Conservation (phyloP, 2,797 vertebrate species). For the Helostoma temminkii region DNA sequence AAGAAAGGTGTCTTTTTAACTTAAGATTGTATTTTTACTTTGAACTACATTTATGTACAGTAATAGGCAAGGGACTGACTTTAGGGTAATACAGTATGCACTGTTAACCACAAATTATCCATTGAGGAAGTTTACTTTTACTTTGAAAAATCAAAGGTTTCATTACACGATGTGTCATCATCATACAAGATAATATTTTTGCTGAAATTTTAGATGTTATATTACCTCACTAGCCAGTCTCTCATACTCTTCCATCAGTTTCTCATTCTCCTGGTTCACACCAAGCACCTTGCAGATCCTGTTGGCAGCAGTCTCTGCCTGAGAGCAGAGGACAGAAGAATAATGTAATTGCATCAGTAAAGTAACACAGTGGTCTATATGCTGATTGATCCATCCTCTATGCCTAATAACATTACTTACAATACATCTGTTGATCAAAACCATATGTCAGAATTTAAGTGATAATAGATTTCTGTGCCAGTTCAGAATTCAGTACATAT, state of each 20-base stretch:
- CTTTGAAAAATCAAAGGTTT: constrained; percentile 11
- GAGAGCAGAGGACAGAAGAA: constrained; percentile 18
- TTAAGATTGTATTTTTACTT: constrained; percentile 28
- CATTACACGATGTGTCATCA: constrained; percentile 26
- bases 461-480: not conserved
- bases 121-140: constrained; percentile 14
- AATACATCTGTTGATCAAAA: constrained; percentile 13
- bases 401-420: constrained; percentile 4
- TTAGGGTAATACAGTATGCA: not conserved
- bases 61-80: not conserved
- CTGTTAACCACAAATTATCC: not conserved
- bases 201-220: constrained; percentile 23
- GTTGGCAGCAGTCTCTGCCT: constrained; percentile 99
- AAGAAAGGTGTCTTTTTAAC: constrained; percentile 1
- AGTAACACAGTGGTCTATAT: constrained; percentile 6
- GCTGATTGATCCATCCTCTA: constrained; percentile 19
- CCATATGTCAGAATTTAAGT: constrained; percentile 25
- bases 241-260: constrained; percentile 99
- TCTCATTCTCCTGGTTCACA: constrained; percentile 99
- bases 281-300: constrained; percentile 98
- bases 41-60: constrained; percentile 8
- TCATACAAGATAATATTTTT: not conserved
- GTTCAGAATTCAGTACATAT: constrained; percentile 13
- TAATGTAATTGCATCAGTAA: constrained; percentile 27
- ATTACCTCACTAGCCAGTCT: constrained; percentile 97